phyloP scores from a whole-genome alignment of 1,140 invertebrate species.

The Mya arenaria region DNA sequence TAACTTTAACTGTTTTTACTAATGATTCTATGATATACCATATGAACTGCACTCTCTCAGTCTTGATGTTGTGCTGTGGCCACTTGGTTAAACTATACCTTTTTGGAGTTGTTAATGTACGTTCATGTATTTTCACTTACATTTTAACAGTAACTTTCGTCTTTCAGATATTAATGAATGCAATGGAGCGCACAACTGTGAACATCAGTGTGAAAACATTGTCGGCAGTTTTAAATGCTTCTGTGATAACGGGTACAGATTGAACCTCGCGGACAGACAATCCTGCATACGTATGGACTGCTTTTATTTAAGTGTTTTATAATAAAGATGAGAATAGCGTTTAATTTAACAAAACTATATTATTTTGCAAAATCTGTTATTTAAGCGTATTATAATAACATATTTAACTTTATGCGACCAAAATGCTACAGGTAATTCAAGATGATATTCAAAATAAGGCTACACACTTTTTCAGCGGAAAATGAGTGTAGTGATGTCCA shows the following conservation, averaged over 20 bases:
- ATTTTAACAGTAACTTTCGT: too few species aligned
- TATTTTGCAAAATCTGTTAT: background rate
- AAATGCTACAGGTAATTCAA: background rate
- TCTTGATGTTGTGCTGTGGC: too few species aligned
- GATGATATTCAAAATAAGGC: too few species aligned
- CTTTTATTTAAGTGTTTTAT: background rate
- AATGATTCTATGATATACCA: too few species aligned
- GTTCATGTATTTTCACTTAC: too few species aligned
- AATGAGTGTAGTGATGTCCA: background rate
- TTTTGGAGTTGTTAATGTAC: too few species aligned
- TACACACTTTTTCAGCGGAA: background rate
- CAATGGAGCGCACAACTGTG: conserved; percentile 1
- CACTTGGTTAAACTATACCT: too few species aligned
- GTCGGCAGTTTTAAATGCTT: conserved; percentile 21
- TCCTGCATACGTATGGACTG: conserved; percentile 10
- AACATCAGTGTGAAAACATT: conserved; percentile 11
- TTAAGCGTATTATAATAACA: background rate
- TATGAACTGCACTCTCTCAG: too few species aligned
- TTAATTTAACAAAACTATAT: background rate
- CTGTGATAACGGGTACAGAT: background rate
- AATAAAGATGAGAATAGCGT: background rate
- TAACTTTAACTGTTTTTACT: too few species aligned
- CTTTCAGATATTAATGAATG: conserved; percentile 47
- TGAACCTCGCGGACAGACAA: conserved; percentile 13
- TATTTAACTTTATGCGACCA: background rate